These are phyloP conservation scores for Ameiurus melas DNA, from an alignment of 2,113 vertebrate genomes.

Conservation along the genomic window DNA sequence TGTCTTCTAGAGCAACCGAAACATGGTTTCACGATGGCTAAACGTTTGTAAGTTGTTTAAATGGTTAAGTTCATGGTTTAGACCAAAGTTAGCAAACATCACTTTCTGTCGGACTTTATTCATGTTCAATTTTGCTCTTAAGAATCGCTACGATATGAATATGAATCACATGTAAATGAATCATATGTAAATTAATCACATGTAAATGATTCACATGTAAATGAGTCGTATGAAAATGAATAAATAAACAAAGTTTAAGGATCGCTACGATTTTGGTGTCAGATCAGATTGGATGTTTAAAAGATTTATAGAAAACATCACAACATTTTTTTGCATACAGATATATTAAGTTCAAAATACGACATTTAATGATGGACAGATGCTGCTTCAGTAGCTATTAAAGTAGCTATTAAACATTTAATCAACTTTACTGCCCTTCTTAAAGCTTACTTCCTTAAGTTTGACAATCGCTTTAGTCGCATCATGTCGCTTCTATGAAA, in stretches of 20 bases:
- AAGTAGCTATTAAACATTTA: background rate
- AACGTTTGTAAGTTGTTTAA: background rate
- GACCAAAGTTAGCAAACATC: background rate
- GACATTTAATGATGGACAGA: background rate
- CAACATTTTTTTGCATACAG: background rate
- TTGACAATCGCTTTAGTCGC: background rate
- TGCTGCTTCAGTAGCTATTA: background rate
- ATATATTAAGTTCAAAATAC: background rate
- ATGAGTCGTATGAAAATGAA: too few species aligned
- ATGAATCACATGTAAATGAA: too few species aligned
- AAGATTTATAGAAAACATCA: background rate
- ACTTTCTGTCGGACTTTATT: background rate
- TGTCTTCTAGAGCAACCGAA: background rate
- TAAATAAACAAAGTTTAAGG: too few species aligned
- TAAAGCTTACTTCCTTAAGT: background rate
- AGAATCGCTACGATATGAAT: background rate
- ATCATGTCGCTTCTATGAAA: background rate
- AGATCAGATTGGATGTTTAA: background rate
- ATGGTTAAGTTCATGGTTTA: background rate
- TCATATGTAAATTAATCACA: too few species aligned
- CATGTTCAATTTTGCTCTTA: background rate
- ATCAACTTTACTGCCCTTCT: background rate
- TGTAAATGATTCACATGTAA: too few species aligned
- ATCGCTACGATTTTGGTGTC: background rate
- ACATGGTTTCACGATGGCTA: background rate